These are phyloP conservation scores for Campylomormyrus tamandua DNA, from an alignment of 2,113 vertebrate genomes.

Conservation along the genomic window DNA sequence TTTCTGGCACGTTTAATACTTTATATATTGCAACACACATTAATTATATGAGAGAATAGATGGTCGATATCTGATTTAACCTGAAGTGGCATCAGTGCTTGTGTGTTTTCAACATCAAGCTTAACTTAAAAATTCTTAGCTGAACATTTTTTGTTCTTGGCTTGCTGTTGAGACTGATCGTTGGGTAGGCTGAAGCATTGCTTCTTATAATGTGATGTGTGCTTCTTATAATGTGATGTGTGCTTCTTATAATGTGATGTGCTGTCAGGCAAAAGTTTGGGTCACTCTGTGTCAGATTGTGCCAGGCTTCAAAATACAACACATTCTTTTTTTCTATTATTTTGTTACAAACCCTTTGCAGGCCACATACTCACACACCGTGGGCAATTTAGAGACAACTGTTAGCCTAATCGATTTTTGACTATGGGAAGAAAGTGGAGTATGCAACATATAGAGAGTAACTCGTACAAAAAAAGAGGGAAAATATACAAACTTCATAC, in stretches of 20 bases:
- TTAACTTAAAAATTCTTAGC: background rate
- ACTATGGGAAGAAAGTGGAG: background rate
- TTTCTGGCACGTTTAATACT: background rate
- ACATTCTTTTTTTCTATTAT: background rate
- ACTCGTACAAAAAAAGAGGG: background rate
- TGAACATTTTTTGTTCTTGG: background rate
- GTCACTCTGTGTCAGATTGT: background rate
- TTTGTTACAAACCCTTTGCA: background rate
- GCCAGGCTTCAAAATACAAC: background rate
- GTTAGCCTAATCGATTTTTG: background rate
- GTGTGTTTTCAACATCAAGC: background rate
- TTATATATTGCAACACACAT: background rate
- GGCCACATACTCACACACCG: background rate
- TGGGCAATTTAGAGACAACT: background rate
- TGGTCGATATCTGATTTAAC: background rate
- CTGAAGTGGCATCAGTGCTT: background rate
- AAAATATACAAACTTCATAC: background rate
- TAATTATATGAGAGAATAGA: background rate
- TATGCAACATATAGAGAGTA: background rate
- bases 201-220: too few relatives aligned
- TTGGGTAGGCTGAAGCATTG: background rate
- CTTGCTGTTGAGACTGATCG: background rate
- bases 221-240: background rate
- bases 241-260: too few relatives aligned
- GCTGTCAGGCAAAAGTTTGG: background rate